phyloP scores from a whole-genome alignment of 2,888 invertebrate genomes.

The Andrena bucephala region DNA sequence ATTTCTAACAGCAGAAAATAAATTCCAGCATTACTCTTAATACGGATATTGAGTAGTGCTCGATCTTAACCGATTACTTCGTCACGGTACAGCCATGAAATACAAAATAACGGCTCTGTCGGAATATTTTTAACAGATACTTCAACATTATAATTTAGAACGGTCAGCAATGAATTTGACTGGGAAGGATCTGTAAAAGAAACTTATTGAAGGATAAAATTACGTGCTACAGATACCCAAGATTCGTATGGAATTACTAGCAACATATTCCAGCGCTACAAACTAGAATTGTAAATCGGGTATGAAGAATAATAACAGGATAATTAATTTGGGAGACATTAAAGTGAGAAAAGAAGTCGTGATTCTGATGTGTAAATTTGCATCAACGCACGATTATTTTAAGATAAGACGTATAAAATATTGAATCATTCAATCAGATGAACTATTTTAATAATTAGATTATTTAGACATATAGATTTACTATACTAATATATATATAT shows the following conservation, averaged over 20 bases:
- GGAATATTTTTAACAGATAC: slow-evolving; percentile 17
- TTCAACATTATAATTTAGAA: slow-evolving; percentile 13
- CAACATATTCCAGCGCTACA: slow-evolving; percentile 44
- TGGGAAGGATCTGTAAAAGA: slow-evolving; percentile 2
- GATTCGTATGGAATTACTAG: slow-evolving; percentile 60
- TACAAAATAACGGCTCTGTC: neutral
- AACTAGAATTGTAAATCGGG: slow-evolving; percentile 55
- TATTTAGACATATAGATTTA: slow-evolving; percentile 67
- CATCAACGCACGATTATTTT: slow-evolving; percentile 71
- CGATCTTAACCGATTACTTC: slow-evolving; percentile 2
- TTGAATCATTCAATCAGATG: slow-evolving; percentile 69
- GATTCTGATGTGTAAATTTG: slow-evolving; percentile 60
- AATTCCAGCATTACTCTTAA: slow-evolving; percentile 6
- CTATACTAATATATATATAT: slow-evolving; percentile 1
- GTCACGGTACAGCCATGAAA: neutral
- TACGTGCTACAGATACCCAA: slow-evolving; percentile 57
- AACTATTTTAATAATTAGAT: slow-evolving; percentile 78
- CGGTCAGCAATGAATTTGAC: neutral
- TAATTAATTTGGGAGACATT: slow-evolving; percentile 55
- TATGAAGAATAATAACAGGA: slow-evolving; percentile 52
- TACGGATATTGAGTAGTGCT: neutral
- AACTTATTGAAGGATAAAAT: slow-evolving; percentile 48
- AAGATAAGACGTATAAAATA: slow-evolving; percentile 65
- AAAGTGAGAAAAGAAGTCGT: slow-evolving; percentile 44
- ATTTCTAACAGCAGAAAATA: slow-evolving; percentile 12